These are phyloP conservation scores for Caradrina kadenii DNA, from an alignment of 2,888 invertebrate genomes.

Conservation along the genomic window DNA sequence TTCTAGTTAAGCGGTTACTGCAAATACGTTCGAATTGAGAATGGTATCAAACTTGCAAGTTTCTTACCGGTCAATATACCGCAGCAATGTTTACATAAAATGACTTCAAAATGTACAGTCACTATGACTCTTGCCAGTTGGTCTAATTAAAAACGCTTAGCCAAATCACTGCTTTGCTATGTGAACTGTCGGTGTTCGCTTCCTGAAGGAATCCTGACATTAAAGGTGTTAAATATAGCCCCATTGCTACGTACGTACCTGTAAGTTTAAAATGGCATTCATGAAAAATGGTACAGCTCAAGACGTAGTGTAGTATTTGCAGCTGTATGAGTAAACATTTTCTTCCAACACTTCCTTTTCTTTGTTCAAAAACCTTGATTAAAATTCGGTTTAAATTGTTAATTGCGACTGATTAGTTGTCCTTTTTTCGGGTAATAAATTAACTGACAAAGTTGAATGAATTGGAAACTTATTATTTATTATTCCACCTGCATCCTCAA, in stretches of 20 bases:
- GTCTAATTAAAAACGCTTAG: conserved; percentile 37
- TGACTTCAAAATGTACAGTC: not conserved
- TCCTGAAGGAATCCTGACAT: conserved; percentile 62
- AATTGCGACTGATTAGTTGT: conserved; percentile 33
- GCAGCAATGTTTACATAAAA: not conserved
- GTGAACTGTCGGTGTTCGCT: conserved; percentile 41
- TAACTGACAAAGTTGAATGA: conserved; percentile 33
- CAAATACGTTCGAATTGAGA: conserved; percentile 46
- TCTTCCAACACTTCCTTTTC: conserved; percentile 44
- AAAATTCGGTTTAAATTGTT: conserved; percentile 35
- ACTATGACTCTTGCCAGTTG: not conserved
- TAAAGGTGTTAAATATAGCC: conserved; percentile 65
- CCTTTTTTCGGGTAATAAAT: conserved; percentile 15
- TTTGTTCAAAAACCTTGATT: conserved; percentile 53
- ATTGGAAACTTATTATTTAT: conserved; percentile 59
- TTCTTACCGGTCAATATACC: conserved; percentile 4
- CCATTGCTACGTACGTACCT: conserved; percentile 62
- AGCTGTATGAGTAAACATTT: conserved; percentile 40
- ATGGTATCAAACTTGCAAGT: conserved; percentile 19
- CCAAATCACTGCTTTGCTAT: conserved; percentile 38
- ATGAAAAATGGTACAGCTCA: conserved; percentile 38
- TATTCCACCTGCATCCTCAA: conserved; percentile 59
- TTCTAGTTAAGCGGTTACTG: conserved; percentile 66
- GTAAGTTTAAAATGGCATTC: conserved; percentile 53
- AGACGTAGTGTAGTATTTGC: conserved; percentile 11